phyloP scores from a whole-genome alignment of 2,113 vertebrate species.

The Speoplatyrhinus poulsoni region DNA sequence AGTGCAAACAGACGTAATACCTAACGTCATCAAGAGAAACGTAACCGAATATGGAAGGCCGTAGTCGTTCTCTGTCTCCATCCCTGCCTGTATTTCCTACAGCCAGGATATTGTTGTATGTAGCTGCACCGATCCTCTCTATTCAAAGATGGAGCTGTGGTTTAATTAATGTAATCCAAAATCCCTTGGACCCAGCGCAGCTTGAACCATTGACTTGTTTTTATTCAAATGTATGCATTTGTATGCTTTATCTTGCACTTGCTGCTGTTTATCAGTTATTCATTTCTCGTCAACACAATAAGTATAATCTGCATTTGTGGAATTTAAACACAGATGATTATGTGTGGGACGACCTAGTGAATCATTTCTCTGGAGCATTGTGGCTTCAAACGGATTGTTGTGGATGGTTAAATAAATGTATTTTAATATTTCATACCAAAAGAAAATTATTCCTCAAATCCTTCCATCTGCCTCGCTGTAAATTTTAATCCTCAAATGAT shows the following conservation, averaged over 20 bases:
- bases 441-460: conserved; percentile 38
- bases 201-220: conserved; percentile 21
- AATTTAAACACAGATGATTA: conserved; percentile 36
- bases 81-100: conserved; percentile 13
- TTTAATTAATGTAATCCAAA: conserved; percentile 62
- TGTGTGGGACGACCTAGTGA: conserved; percentile 7
- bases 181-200: conserved; percentile 39
- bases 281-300: conserved; percentile 30
- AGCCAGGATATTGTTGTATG: conserved; percentile 35
- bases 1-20: conserved; percentile 2
- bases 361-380: conserved; percentile 34
- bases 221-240: not conserved
- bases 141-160: conserved; percentile 58
- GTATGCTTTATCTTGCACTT: conserved; percentile 13
- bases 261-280: conserved; percentile 29
- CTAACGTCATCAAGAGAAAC: conserved; percentile 6
- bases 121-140: conserved; percentile 53
- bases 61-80: conserved; percentile 18
- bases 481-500: conserved; percentile 16
- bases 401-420: conserved; percentile 17
- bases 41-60: conserved; percentile 1
- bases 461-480: conserved; percentile 24
- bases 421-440: conserved; percentile 7
- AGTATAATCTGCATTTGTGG: conserved; percentile 23
- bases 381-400: conserved; percentile 42